Evolutionary conservation across 1,140 invertebrate species (phyloP), one percentile per base, ranked within the genome.

Genomic region (Reticulitermes speratus): DNA sequence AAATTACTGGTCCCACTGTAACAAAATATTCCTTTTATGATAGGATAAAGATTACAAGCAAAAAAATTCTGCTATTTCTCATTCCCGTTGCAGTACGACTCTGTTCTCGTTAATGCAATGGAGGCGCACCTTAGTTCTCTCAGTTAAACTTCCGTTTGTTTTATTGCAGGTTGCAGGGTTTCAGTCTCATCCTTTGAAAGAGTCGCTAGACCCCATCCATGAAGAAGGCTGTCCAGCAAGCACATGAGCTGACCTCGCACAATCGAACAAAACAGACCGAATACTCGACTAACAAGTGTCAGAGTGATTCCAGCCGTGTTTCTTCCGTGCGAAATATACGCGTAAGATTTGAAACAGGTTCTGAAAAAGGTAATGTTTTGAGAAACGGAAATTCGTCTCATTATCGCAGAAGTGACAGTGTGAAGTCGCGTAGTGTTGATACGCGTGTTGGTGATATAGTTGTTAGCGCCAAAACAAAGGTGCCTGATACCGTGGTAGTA

Each of bases 311-410:
- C 48, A 84, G n/a, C 48, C 55, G 59, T 16, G 5, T 14, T 52
- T 55, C 84, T 19, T 84, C 84, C 55, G 48, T 84, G 6, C 48
- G 84, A 38, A 84, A 65, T 16, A 52, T 55, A 30, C 84, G 84
- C 45, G 84, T 59, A 65, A 59, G 45, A 23, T 55, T 84, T 30
- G 84, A 84, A 25, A 84, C 3, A 21, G 19, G 23, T 65, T 2
- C 84, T 30, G 65, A 0, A 25, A 75, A 75, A 75, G n/a, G 14
- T 75, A 16, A 75, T 30, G 25, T 1, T 8, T 9, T 75, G n/a
- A 75, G n/a, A 30, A 75, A 11, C 14, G 65, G 65, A 3, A 25
- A 30, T 75, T 75, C 65, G 25, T 25, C 5, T 75, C 25, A 30
- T n/a, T 75, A 11, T 45, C 2, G 30, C 45, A 84, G 52, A 65